Evolutionary conservation across 2,888 invertebrate genomes (phyloP).

Genomic region (Dascillus cervinus): DNA sequence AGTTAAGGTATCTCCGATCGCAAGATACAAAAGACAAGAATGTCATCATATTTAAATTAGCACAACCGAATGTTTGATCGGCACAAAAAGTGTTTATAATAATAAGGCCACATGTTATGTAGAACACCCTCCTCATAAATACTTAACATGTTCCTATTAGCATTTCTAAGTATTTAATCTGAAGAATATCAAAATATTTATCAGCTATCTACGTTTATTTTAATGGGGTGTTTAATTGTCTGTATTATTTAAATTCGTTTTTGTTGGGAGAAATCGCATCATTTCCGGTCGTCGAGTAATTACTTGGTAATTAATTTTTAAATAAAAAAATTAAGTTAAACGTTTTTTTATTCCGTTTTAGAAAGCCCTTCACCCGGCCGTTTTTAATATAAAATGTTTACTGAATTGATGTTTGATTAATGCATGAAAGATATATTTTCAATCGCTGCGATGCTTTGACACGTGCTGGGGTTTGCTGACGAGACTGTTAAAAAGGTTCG

Average conservation of each 20-base stretch:
- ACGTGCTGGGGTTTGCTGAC: too few species aligned
- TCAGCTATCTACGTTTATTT: slow-evolving; percentile 28
- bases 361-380: too few species aligned
- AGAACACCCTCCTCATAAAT: slow-evolving; percentile 5
- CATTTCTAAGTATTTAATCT: slow-evolving; percentile 16
- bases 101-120: slow-evolving; percentile 9
- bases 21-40: slow-evolving; percentile 15
- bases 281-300: slow-evolving; percentile 28
- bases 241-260: slow-evolving; percentile 32
- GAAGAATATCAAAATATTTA: slow-evolving; percentile 29
- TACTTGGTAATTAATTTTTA: slow-evolving; percentile 26
- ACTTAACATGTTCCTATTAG: slow-evolving; percentile 12
- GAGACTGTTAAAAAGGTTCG: too few species aligned
- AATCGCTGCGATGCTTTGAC: too few species aligned
- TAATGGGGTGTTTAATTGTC: slow-evolving; percentile 38
- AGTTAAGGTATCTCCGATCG: slow-evolving; percentile 12
- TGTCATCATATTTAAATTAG: slow-evolving; percentile 30
- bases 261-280: slow-evolving; percentile 29
- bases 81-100: not conserved
- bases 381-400: too few species aligned
- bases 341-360: not conserved
- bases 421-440: too few species aligned
- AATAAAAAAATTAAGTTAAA: slow-evolving; percentile 11
- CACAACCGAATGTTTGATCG: slow-evolving; percentile 18
- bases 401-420: too few species aligned